Base-by-base conservation (phyloP, 2,113 vertebrate genomes). In the Phalacrocorax carbo region DNA sequence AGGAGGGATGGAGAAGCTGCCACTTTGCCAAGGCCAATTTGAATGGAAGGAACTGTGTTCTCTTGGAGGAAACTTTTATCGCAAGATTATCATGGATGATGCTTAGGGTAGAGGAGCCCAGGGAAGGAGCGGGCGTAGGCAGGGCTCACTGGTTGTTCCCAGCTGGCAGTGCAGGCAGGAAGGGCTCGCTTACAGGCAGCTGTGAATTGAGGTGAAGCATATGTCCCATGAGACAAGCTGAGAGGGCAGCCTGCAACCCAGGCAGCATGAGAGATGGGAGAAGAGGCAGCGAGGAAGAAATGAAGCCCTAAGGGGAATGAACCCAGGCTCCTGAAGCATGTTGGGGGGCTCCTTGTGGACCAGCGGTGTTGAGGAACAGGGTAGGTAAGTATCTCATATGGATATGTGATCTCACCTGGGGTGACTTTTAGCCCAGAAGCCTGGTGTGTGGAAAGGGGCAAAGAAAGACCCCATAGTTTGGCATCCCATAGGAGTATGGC, bases 101-200 rank as follows among this genome's bases (percentile, higher is more conserved):
- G 16, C 22, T 66, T 54, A 2, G 1, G 32, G 10, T 4, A 9
- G 55, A 71, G 61, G 19, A 93, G 38, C 22, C 32, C 6, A 16
- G 55, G 15, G 17, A 89, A 78, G 30, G 11, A 65, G 12, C 0
- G 0, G 8, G 6, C 0, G 1, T 30, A 70, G 60, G 49, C 23
- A 82, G 21, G 40, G 40, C 55, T 93, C 4, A 0, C 26, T 0
- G 1, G 38, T 44, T 8, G 1, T 64, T 92, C 65, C 34, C 25
- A 7, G 13, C 13, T 30, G 30, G 34, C 25, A 9, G 5, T 3
- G 0, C 21, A 65, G 34, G 15, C n/a, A 58, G 44, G 48, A 68
- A 49, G 7, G 21, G 38, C 19, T 76, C 1, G 2, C 29, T 27
- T n/a, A 13, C 2, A 7, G 16, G 12, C 3, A 3, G 19, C 10